Base-by-base conservation (phyloP, 2,113 vertebrate genomes). In the Macquaria australasica region DNA sequence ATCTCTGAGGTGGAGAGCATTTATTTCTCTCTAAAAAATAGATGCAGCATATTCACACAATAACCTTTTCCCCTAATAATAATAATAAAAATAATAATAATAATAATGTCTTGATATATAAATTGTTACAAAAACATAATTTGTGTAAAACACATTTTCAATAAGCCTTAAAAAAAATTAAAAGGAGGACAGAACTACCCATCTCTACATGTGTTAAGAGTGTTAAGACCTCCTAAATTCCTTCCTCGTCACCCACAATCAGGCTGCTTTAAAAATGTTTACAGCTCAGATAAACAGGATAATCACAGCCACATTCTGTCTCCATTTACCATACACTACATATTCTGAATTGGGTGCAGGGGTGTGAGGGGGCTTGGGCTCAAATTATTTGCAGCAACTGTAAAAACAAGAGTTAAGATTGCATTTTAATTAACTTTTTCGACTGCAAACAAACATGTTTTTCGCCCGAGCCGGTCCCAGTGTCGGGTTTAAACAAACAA, bases 401-500 rank as follows among this genome's bases (percentile, higher is more conserved):
- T 93, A 93, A 93, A 93, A 96, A 95, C 93, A 93, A 89, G 89
- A 93, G 87, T 90, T 41, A 73, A 92, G 87, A 95, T 91, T 89
- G 90, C 87, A 91, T 96, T 96, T 95, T 93, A 94, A 96, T 95
- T 95, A 92, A 96, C 93, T 90, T 90, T 34, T 90, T 90, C 68
- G 89, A 96, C 92, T 91, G 91, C 92, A 94, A 96, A 95, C 94
- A 95, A 97, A 96, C 92, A 86, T 87, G 87, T 96, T 96, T 96
- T 96, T 94, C 85, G 93, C 92, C 91, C 92, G 95, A 77, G 94
- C 86, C 37, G 92, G 91, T 77, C 85, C 90, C 92, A 92, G 92
- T 88, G 92, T 95, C 88, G 94, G 88, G 94, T 94, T 93, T 95
- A 96, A 96, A 96, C 92, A 96, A 97, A 96, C 96, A 96, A 96